Evolutionary conservation across 2,888 invertebrate species (phyloP).

Genomic region (Parthenolecanium corni): DNA sequence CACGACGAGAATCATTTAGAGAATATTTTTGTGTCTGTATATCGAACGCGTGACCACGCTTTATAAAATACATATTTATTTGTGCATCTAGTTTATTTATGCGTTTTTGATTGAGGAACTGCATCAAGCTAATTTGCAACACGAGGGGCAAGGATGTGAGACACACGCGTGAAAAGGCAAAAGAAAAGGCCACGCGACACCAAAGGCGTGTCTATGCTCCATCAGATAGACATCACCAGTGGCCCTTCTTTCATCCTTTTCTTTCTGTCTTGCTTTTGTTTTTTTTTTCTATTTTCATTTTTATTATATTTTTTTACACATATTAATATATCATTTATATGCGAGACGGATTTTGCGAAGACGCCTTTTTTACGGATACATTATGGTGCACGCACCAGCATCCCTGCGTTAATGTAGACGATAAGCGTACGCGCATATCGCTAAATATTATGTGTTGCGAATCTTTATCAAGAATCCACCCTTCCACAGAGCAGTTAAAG

Average conservation of each 20-base stretch:
- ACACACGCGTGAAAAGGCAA: background rate
- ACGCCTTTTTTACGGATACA: conserved; percentile 16
- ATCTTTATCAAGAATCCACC: conserved; percentile 1
- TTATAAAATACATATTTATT: too few relatives aligned
- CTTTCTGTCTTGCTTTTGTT: too few relatives aligned
- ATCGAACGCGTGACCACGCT: too few relatives aligned
- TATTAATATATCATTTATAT: conserved; percentile 28
- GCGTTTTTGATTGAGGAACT: too few relatives aligned
- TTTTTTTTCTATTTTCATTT: too few relatives aligned
- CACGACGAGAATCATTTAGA: too few relatives aligned
- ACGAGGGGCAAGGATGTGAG: background rate
- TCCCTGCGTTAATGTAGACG: conserved; percentile 17
- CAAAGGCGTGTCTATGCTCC: conserved; percentile 19
- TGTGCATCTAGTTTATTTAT: too few relatives aligned
- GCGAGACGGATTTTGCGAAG: conserved; percentile 24
- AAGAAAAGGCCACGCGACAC: conserved; percentile 17
- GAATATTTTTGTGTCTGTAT: too few relatives aligned
- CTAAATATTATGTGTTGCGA: conserved; percentile 22
- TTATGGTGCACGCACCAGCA: conserved; percentile 10
- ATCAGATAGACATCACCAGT: conserved; percentile 4
- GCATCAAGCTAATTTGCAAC: too few relatives aligned
- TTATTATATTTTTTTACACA: background rate
- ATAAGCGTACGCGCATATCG: conserved; percentile 21
- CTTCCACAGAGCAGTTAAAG: background rate
- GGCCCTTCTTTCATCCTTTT: too few relatives aligned